A percentile compares a stretch with the other conserved stretches of the same genome.
Evolutionary conservation across 64 coral and sea anemone genomes (phyloP).

Genomic region (Pachyseris speciosa): DNA sequence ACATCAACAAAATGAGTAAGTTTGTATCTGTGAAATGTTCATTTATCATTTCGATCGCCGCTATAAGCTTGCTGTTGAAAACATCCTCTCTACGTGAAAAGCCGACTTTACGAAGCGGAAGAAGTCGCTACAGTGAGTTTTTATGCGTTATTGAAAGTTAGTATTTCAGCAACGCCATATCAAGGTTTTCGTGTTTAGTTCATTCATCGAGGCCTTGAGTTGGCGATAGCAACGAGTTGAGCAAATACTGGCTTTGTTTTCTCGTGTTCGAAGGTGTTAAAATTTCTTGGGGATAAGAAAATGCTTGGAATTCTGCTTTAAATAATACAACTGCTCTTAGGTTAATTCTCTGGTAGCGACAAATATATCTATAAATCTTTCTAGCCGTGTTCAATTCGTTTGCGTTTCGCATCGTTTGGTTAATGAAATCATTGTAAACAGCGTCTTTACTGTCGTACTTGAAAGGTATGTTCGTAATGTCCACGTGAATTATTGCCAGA

Average conservation of each 20-base stretch:
- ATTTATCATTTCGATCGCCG: background rate
- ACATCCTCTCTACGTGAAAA: background rate
- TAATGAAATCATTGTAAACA: slow-evolving; percentile 36
- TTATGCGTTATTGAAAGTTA: background rate
- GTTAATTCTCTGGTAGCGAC: slow-evolving; percentile 22
- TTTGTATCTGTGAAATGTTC: slow-evolving; percentile 4
- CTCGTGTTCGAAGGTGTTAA: background rate
- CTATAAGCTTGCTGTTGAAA: background rate
- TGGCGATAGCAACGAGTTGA: no score
- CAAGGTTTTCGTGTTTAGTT: background rate
- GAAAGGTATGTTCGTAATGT: background rate
- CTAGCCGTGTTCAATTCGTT: background rate
- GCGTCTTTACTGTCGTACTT: background rate
- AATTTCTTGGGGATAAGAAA: background rate
- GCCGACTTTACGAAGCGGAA: background rate
- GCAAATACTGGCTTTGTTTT: background rate
- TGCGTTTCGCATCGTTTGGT: background rate
- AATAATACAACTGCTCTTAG: background rate
- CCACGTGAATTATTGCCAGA: slow-evolving; percentile 3
- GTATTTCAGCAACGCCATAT: background rate
- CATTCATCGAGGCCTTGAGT: background rate
- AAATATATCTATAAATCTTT: background rate
- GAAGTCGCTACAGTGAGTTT: background rate
- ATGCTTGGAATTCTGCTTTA: slow-evolving; percentile 10
- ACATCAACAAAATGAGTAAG: slow-evolving; percentile 44